Base-by-base conservation (phyloP, 2,113 vertebrate species). In the Mystacornis crossleyi region DNA sequence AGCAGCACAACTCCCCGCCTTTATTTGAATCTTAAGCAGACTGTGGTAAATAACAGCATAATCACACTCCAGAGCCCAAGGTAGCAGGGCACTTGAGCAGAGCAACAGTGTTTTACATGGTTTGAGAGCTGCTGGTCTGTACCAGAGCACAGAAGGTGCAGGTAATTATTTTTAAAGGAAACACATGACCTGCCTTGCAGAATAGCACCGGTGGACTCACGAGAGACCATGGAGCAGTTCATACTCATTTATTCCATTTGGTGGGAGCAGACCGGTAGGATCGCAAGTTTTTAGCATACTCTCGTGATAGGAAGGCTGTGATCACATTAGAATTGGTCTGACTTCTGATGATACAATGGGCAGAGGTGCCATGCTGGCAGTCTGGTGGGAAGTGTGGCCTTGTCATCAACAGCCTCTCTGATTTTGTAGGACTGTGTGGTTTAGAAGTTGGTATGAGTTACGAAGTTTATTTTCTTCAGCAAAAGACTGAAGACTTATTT, bases 121-220 rank as follows among this genome's bases (percentile, higher is more conserved):
- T 86, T 85, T 74, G 91, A 57, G 95, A 93, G 92, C 95, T 93
- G 24, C 80, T 94, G 95, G 70, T 93, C 95, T 79, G 38, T 96
- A 45, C 87, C 92, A 66, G 92, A 9, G 62, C 87, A 45, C 10
- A 14, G 94, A 94, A 97, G 75, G 73, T 71, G 50, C 91, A 66
- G 96, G 92, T 95, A 69, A 90, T 97, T 95, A 61, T 95, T 97
- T 94, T 89, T 86, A 28, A 81, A 50, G 93, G 89, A 89, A 93
- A 81, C 64, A 81, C 1, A 2, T 78, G 83, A 24, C 85, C 92
- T 67, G 94, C 90, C 84, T 85, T 21, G 93, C 74, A 66, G 51
- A 82, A 62, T n/a, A 65, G 50, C 6, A 6, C 81, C 74, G 33
- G 38, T 67, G 78, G 83, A 23, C 86, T 83, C 2, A 2, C 16